Conservation (phyloP, 2,113 vertebrate species). For the Sapayoa aenigma region DNA sequence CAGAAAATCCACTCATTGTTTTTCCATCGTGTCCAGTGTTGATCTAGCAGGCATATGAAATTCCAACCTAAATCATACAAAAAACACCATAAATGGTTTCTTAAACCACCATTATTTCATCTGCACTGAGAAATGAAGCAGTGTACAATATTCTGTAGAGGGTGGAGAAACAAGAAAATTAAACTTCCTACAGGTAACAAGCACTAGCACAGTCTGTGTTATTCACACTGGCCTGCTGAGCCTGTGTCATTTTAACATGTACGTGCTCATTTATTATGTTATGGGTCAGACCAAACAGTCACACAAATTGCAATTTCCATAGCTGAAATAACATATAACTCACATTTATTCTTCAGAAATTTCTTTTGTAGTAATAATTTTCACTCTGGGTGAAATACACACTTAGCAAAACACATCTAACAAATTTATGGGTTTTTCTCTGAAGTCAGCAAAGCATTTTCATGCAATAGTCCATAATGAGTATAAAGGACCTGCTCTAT, state of each 20-base stretch:
- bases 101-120: background rate
- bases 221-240: background rate
- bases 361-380: background rate
- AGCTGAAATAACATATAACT: background rate
- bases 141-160: background rate
- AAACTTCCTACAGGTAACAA: background rate
- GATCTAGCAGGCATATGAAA: background rate
- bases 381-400: background rate
- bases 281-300: background rate
- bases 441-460: background rate
- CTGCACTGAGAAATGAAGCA: background rate
- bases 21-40: background rate
- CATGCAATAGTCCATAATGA: conserved; percentile 4
- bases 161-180: background rate
- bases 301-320: background rate
- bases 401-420: background rate
- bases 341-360: background rate
- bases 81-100: background rate
- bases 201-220: background rate
- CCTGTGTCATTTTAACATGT: background rate
- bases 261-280: background rate
- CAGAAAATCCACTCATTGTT: background rate
- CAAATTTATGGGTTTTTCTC: conserved; percentile 1
- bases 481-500: background rate
- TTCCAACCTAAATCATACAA: background rate